Conservation (phyloP, 2,113 vertebrate species). For the Hypomesus transpacificus region DNA sequence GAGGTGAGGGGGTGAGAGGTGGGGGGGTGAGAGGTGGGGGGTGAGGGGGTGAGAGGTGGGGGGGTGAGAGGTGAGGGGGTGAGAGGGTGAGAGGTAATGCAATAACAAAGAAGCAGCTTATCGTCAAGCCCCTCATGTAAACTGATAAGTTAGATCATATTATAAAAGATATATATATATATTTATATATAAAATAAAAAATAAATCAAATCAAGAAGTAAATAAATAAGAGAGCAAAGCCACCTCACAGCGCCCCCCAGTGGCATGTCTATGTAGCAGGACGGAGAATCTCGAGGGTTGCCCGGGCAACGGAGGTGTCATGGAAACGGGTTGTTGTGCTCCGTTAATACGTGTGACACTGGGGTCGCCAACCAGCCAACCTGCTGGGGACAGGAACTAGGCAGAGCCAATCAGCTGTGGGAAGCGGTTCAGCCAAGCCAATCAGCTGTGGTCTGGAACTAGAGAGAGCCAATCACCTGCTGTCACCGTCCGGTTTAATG, state of each 20-base stretch:
- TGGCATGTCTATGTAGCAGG: background rate
- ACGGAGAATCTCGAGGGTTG: too few species aligned
- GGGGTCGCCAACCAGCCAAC: too few species aligned
- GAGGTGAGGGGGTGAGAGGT: background rate
- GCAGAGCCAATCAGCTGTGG: too few species aligned
- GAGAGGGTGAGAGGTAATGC: conserved; percentile 43
- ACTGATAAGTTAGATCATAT: conserved; percentile 22
- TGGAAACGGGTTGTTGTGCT: conserved; percentile 15
- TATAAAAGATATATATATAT: conserved; percentile 21
- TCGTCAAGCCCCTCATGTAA: conserved; percentile 39
- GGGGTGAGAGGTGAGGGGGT: background rate
- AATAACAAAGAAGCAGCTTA: conserved; percentile 15
- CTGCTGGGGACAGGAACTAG: too few species aligned
- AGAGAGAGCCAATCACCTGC: too few species aligned
- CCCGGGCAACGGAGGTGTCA: too few species aligned
- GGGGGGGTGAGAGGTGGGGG: background rate
- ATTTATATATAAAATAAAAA: conserved; percentile 37
- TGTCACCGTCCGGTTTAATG: too few species aligned
- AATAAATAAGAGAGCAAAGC: conserved; percentile 29
- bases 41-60: background rate
- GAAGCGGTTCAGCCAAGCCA: too few species aligned
- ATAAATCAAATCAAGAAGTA: conserved; percentile 47
- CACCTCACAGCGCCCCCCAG: background rate
- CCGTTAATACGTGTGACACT: too few species aligned
- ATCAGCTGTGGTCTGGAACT: too few species aligned